Evolutionary conservation across 2,113 vertebrate genomes (phyloP).

Genomic region (Sula dactylatra): DNA sequence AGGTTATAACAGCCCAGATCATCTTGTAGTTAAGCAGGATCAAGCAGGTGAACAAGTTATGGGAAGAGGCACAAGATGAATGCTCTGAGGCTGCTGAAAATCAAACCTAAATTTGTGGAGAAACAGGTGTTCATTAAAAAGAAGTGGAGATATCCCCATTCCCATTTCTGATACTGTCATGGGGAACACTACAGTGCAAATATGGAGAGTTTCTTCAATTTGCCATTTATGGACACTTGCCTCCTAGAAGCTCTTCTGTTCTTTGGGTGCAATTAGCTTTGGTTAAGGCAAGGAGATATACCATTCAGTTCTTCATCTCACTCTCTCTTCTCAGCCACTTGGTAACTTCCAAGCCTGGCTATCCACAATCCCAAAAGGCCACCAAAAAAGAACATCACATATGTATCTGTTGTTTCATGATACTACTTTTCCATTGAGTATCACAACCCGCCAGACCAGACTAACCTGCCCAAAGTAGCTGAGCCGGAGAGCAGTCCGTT

Average conservation of each 20-base stretch:
- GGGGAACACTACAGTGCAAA: neutral
- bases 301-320: neutral
- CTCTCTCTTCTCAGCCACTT: neutral
- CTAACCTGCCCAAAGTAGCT: neutral
- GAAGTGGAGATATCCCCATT: neutral
- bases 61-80: neutral
- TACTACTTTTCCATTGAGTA: neutral
- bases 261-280: neutral
- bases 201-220: neutral
- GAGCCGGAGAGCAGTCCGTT: neutral
- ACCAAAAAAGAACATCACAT: neutral
- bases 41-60: neutral
- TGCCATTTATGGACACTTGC: neutral
- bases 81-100: neutral
- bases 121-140: neutral
- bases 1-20: neutral
- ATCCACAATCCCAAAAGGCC: neutral
- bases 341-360: neutral
- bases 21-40: neutral
- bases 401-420: neutral
- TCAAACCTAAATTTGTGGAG: neutral
- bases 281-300: neutral
- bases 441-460: neutral
- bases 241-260: neutral
- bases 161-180: neutral